Percentiles rank a stretch among this genome's conserved stretches.
These are phyloP conservation scores for Hartigia nigra DNA, from an alignment of 2,888 invertebrate species.

Conservation along the genomic window DNA sequence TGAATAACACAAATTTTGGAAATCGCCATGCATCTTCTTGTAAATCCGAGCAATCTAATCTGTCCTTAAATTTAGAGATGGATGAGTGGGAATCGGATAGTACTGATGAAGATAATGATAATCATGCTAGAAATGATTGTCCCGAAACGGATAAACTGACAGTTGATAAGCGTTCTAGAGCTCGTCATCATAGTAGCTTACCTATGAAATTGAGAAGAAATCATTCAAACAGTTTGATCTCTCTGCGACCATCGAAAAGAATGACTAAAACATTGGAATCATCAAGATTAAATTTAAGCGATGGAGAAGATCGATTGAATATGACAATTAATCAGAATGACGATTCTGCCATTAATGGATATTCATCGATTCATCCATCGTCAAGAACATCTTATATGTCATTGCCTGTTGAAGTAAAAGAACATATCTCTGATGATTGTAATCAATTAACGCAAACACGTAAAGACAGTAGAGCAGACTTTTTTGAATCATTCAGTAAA, in stretches of 20 bases:
- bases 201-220: constrained; percentile 1
- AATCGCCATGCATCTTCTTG: background rate
- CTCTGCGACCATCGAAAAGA: background rate
- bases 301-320: background rate
- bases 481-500: background rate
- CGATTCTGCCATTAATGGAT: background rate
- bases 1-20: background rate
- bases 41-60: background rate
- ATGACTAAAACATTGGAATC: constrained; percentile 5
- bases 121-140: background rate
- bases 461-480: background rate
- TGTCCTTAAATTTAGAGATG: background rate
- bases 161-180: background rate
- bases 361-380: background rate
- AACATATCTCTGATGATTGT: background rate
- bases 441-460: background rate
- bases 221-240: constrained; percentile 2
- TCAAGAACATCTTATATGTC: background rate
- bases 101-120: background rate
- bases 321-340: background rate
- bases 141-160: background rate
- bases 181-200: constrained; percentile 4
- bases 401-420: background rate
- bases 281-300: background rate
- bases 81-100: background rate